Evolutionary conservation across 2,113 vertebrate species (phyloP).

Genomic region (Corythornis madagascariensis): DNA sequence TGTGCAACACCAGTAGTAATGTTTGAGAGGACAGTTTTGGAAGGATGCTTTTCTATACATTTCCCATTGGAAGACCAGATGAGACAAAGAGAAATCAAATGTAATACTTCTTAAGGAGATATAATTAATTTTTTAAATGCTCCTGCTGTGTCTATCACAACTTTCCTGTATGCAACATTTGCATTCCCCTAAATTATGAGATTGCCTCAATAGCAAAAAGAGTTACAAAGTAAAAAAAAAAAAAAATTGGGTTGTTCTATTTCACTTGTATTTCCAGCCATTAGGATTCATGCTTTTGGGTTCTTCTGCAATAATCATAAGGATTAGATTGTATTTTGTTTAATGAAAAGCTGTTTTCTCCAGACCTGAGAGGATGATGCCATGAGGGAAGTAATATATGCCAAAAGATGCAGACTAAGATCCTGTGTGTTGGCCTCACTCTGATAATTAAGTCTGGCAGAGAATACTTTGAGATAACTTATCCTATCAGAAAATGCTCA

Average conservation of each 20-base stretch:
- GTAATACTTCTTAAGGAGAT: neutral
- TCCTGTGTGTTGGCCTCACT: neutral
- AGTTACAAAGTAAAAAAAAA: neutral
- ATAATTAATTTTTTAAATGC: neutral
- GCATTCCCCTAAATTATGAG: neutral
- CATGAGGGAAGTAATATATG: neutral
- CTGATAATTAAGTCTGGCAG: slow-evolving; percentile 6
- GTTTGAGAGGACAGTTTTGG: neutral
- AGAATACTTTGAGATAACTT: neutral
- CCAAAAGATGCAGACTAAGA: slow-evolving; percentile 13
- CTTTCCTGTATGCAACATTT: neutral
- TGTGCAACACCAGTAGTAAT: neutral
- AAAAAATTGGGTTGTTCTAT: neutral
- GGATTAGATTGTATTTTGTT: neutral
- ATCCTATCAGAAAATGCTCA: slow-evolving; percentile 7
- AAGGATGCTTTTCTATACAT: neutral
- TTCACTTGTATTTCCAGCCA: neutral
- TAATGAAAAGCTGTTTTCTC: slow-evolving; percentile 23
- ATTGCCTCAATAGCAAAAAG: neutral
- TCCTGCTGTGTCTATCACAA: neutral
- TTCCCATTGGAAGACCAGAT: neutral
- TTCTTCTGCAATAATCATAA: neutral
- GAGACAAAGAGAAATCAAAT: neutral
- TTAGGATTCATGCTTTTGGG: neutral
- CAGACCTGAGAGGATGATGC: neutral